phyloP scores from a whole-genome alignment of 2,113 vertebrate genomes.

The Cariama cristata region DNA sequence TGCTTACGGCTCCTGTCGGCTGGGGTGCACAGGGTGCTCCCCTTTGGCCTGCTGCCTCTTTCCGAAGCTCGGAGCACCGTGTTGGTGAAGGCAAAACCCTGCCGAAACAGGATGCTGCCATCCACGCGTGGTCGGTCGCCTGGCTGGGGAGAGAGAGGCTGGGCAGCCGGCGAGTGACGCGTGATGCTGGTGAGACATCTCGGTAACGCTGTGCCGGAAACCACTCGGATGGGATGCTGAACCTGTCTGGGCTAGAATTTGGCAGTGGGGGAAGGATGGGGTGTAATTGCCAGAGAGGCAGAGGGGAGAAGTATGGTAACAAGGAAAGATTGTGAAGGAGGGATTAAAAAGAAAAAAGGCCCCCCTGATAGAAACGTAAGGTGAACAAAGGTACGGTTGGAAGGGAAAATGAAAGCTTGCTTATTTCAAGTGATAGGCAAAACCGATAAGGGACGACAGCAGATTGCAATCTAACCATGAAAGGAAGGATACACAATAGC shows the following conservation, averaged over 20 bases:
- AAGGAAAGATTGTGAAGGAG: background rate
- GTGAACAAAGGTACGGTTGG: background rate
- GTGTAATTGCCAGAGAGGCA: background rate
- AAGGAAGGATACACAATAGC: background rate
- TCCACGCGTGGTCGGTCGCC: background rate
- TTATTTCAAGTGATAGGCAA: background rate
- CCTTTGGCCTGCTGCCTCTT: background rate
- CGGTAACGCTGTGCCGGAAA: fast-evolving
- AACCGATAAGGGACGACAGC: background rate
- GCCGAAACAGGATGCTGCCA: fast-evolving
- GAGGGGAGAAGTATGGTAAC: background rate
- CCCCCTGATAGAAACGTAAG: background rate
- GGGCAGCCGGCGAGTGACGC: fast-evolving
- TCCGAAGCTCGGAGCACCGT: background rate
- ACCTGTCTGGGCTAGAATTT: background rate
- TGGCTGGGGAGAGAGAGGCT: background rate
- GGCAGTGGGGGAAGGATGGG: fast-evolving
- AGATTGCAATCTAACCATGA: background rate
- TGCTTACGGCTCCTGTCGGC: fast-evolving
- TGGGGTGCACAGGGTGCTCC: background rate
- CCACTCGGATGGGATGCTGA: background rate
- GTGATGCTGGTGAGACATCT: background rate
- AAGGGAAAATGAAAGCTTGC: background rate
- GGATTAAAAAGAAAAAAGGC: background rate
- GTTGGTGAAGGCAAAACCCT: background rate